These are phyloP conservation scores for Chrysopa pallens DNA, from an alignment of 1,140 invertebrate genomes.

Conservation along the genomic window DNA sequence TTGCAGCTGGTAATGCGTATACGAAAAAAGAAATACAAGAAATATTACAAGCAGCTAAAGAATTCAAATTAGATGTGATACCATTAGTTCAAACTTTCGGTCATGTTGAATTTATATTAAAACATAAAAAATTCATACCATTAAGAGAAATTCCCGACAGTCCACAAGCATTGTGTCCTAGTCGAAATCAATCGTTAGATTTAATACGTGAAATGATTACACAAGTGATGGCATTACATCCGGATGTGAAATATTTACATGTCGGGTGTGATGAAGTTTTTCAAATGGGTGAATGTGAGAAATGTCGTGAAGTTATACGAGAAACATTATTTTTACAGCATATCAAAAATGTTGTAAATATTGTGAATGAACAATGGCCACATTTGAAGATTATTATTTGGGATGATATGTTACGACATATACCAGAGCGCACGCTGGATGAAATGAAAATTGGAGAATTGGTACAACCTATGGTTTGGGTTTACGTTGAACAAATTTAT, in stretches of 20 bases:
- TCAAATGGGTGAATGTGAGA: conserved; percentile 62
- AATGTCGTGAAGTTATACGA: conserved; percentile 38
- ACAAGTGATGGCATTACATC: conserved; percentile 41
- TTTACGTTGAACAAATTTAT: conserved; percentile 40
- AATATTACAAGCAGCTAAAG: conserved; percentile 41
- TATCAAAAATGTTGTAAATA: conserved; percentile 38
- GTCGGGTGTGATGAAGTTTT: conserved; percentile 71
- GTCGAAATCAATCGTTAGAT: conserved; percentile 45
- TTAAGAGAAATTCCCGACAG: conserved; percentile 59
- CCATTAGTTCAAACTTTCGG: conserved; percentile 93
- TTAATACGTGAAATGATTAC: conserved; percentile 64
- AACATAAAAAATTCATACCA: conserved; percentile 54
- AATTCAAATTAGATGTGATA: conserved; percentile 59
- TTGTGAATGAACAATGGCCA: conserved; percentile 41
- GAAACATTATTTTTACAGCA: conserved; percentile 54
- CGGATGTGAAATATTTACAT: conserved; percentile 29
- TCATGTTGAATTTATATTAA: conserved; percentile 81
- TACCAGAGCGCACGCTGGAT: conserved; percentile 43
- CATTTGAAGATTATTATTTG: conserved; percentile 66
- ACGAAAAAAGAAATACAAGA: conserved; percentile 42
- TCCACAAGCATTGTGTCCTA: conserved; percentile 73
- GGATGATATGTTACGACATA: conserved; percentile 84
- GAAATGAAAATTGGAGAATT: conserved; percentile 50
- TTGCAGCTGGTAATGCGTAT: conserved; percentile 66
- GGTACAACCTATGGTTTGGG: conserved; percentile 79